Conservation (phyloP, 2,797 vertebrate species). For the Eulemur albifrons region DNA sequence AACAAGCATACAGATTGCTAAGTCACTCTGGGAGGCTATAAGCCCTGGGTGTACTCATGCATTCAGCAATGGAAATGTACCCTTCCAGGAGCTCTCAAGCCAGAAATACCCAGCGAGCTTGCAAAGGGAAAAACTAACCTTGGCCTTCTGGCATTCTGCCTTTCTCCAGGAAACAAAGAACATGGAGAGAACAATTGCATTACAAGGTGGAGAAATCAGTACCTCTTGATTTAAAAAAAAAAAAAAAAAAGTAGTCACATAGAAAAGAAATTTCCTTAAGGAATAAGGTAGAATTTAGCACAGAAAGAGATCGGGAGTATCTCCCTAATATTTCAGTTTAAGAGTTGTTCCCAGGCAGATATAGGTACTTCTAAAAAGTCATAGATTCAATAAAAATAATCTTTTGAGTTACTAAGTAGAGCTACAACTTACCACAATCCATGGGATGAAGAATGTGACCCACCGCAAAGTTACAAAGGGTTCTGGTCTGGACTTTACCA, state of each 20-base stretch:
- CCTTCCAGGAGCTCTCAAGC: background rate
- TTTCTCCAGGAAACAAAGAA: conserved; percentile 37
- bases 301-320: background rate
- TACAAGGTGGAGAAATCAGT: background rate
- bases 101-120: background rate
- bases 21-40: background rate
- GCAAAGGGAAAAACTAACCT: background rate
- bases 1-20: background rate
- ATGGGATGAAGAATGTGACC: background rate
- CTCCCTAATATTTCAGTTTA: background rate
- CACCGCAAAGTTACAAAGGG: background rate
- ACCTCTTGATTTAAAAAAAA: background rate
- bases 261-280: background rate
- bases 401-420: background rate
- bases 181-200: background rate
- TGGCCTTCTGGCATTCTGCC: background rate
- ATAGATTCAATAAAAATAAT: background rate
- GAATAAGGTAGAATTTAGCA: background rate
- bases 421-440: background rate
- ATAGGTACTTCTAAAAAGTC: background rate
- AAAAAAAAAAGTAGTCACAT: background rate
- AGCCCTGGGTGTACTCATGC: background rate
- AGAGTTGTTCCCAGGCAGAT: background rate
- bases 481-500: background rate
- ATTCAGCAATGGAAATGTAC: background rate